Evolutionary conservation across 2,888 invertebrate genomes (phyloP), one percentile per base, ranked within the genome.

Genomic region (Monochamus alternatus): DNA sequence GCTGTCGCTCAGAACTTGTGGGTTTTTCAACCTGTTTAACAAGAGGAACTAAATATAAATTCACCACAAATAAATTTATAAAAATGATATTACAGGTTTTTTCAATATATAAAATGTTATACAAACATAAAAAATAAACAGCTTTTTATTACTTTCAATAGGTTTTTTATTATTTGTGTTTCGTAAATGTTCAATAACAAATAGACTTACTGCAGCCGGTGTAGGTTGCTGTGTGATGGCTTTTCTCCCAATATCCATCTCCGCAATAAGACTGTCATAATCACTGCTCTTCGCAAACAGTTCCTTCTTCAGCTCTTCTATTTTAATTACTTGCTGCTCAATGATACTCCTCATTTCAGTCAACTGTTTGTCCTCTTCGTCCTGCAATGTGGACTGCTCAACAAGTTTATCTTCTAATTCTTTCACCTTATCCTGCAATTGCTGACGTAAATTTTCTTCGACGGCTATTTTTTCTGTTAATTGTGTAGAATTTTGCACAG

Each of bases 251-350:
- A 87, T 84, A 73, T 88, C 88, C 78, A 89, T 82, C 84, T 89
- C 87, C 8, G 88, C 88, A 31, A 89, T 85, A 62, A 89, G 78
- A 30, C 87, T 86, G 80, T 93, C 93, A 78, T 91, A 91, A 81
- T 93, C 92, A 9, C 91, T 91, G 65, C 91, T 90, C 72, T 92
- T 91, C 71, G 91, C 90, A 66, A 89, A 91, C 76, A 95, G 88
- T 84, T 94, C 93, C 79, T 93, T 93, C 84, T 94, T 94, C 5
- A 95, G 86, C 5, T 93, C 92, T 5, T 95, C 93, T 80, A 95
- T 94, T 88, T 95, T 94, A 73, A 93, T 87, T 82, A 94, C 94
- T 86, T 95, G 95, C 67, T 90, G 92, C 84, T 94, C 93, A 67
- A 95, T 89, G 0, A 92, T 92, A 2, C 89, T 85, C 84, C 93